Evolutionary conservation across 2,888 invertebrate species (phyloP).

Genomic region (Conistra vaccinii): DNA sequence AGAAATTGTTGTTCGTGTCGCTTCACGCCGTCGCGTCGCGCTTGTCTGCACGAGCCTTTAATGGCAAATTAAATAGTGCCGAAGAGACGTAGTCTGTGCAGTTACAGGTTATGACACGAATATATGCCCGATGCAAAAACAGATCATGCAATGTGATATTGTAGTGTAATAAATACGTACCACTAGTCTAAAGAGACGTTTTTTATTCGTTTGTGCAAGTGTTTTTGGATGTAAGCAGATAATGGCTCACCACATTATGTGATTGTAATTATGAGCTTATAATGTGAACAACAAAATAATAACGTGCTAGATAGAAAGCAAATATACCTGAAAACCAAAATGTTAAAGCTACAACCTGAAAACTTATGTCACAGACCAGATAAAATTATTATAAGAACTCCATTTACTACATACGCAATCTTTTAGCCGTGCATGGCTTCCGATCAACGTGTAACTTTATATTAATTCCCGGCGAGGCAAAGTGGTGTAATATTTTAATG

Average conservation of each 20-base stretch:
- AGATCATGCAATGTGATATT: not conserved
- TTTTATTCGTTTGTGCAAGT: not conserved
- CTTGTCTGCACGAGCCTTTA: not conserved
- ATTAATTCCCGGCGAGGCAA: constrained; percentile 55
- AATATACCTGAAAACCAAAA: not conserved
- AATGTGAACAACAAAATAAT: not conserved
- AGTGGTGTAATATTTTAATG: constrained; percentile 62
- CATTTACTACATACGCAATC: constrained; percentile 13
- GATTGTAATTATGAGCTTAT: too few species aligned
- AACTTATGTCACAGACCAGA: not conserved
- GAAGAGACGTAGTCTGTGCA: not conserved
- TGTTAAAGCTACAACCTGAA: too few species aligned
- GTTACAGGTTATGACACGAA: not conserved
- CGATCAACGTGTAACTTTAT: constrained; percentile 63
- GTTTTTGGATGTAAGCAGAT: not conserved
- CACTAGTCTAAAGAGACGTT: too few species aligned
- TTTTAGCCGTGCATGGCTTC: constrained; percentile 42
- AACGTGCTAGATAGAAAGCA: too few species aligned
- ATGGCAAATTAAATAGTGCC: not conserved
- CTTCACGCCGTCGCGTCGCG: too few species aligned
- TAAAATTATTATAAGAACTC: not conserved
- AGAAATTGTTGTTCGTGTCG: too few species aligned
- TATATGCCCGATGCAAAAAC: not conserved
- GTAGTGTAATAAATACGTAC: not conserved
- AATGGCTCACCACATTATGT: not conserved